Evolutionary conservation across 2,113 vertebrate genomes (phyloP).

Genomic region (Tyrannus savana): DNA sequence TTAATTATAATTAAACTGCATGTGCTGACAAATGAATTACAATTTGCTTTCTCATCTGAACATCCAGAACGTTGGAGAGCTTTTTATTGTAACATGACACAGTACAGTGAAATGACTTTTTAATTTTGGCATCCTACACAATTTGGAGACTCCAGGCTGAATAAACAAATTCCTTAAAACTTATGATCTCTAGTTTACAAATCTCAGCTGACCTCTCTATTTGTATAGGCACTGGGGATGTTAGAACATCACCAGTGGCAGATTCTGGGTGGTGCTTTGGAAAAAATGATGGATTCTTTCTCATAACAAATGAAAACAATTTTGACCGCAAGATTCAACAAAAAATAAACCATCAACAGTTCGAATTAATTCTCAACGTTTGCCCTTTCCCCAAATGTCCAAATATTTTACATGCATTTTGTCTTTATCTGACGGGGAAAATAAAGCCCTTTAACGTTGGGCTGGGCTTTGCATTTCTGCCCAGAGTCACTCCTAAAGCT

Average conservation of each 20-base stretch:
- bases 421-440: neutral
- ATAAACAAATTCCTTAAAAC: slow-evolving; percentile 75
- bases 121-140: slow-evolving; percentile 70
- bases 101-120: slow-evolving; percentile 68
- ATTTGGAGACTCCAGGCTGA: slow-evolving; percentile 73
- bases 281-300: slow-evolving; percentile 70
- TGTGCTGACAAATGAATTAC: slow-evolving; percentile 63
- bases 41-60: slow-evolving; percentile 49
- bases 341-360: slow-evolving; percentile 51
- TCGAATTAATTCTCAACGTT: slow-evolving; percentile 49
- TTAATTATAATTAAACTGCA: slow-evolving; percentile 57
- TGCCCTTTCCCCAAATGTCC: neutral
- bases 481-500: neutral
- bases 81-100: slow-evolving; percentile 53
- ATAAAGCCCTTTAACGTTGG: neutral
- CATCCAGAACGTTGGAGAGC: slow-evolving; percentile 5
- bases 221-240: slow-evolving; percentile 63
- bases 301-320: slow-evolving; percentile 65
- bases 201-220: slow-evolving; percentile 72
- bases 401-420: slow-evolving; percentile 30
- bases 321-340: slow-evolving; percentile 58
- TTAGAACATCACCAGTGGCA: slow-evolving; percentile 68
- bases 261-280: slow-evolving; percentile 68
- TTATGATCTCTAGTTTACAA: slow-evolving; percentile 74
- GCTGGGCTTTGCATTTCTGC: slow-evolving; percentile 4